These are phyloP conservation scores for Latrodectus geometricus DNA, from an alignment of 1,140 invertebrate genomes.

Conservation along the genomic window DNA sequence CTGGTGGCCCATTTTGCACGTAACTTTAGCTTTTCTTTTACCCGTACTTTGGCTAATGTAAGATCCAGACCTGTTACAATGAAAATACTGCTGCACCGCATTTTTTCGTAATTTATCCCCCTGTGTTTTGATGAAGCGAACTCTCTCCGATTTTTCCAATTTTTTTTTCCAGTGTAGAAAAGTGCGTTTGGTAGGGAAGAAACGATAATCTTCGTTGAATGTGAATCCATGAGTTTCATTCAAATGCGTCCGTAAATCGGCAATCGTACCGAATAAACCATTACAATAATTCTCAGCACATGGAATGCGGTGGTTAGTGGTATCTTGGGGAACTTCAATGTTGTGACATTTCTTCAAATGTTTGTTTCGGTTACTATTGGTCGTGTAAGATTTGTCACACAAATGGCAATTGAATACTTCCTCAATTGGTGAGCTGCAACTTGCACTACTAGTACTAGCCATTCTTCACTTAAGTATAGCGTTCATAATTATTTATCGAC, in stretches of 20 bases:
- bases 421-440: not conserved
- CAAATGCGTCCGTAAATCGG: constrained; percentile 44
- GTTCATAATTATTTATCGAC: constrained; percentile 40
- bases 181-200: constrained; percentile 45
- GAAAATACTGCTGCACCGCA: constrained; percentile 56
- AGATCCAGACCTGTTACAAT: constrained; percentile 51
- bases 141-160: constrained; percentile 49
- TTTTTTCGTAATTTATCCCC: constrained; percentile 57
- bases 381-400: constrained; percentile 54
- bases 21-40: constrained; percentile 50
- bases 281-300: constrained; percentile 55
- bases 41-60: constrained; percentile 58
- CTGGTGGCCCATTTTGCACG: constrained; percentile 56
- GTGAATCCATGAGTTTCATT: constrained; percentile 36
- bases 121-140: constrained; percentile 54
- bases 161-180: constrained; percentile 56
- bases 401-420: constrained; percentile 45
- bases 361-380: constrained; percentile 54
- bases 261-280: constrained; percentile 49
- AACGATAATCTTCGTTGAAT: constrained; percentile 50
- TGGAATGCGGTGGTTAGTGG: constrained; percentile 50
- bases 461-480: not conserved
- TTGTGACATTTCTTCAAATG: constrained; percentile 56
- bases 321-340: constrained; percentile 49
- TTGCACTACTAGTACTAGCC: constrained; percentile 35